These are phyloP conservation scores for Esox lucius DNA, from an alignment of 2,797 vertebrate genomes.

Conservation along the genomic window DNA sequence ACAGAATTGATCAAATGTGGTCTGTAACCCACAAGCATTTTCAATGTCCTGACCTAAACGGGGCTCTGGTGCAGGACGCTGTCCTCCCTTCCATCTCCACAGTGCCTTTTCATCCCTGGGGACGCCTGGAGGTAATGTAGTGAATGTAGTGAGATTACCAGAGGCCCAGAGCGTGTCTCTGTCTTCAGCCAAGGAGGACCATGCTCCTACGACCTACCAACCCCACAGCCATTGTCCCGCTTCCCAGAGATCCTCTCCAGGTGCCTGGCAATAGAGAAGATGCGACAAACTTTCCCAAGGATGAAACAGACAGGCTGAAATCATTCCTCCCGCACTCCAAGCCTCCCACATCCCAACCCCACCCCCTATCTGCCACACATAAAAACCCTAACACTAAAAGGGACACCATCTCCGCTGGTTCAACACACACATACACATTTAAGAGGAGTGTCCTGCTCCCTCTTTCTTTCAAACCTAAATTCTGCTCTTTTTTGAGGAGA, in stretches of 20 bases:
- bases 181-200: constrained; percentile 63
- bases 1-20: neutral
- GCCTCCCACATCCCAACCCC: constrained; percentile 25
- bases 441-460: constrained; percentile 59
- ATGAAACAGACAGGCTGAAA: constrained; percentile 55
- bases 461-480: constrained; percentile 66
- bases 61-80: constrained; percentile 64
- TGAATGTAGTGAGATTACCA: constrained; percentile 65
- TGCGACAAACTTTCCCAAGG: constrained; percentile 71
- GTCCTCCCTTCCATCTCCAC: constrained; percentile 64
- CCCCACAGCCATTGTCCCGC: constrained; percentile 62
- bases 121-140: constrained; percentile 47
- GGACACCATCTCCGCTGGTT: constrained; percentile 38
- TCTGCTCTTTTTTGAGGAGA: constrained; percentile 42
- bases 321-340: constrained; percentile 51
- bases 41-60: constrained; percentile 57
- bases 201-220: constrained; percentile 60
- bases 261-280: constrained; percentile 71
- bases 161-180: constrained; percentile 69
- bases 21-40: constrained; percentile 44
- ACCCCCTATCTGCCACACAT: constrained; percentile 9
- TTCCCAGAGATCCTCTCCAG: constrained; percentile 61
- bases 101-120: constrained; percentile 63
- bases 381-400: constrained; percentile 40
- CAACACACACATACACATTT: constrained; percentile 9